A percentile compares a stretch with the other conserved stretches of the same genome.
Evolutionary conservation across 2,888 invertebrate genomes (phyloP).

Genomic region (Sarcophaga carnaria): DNA sequence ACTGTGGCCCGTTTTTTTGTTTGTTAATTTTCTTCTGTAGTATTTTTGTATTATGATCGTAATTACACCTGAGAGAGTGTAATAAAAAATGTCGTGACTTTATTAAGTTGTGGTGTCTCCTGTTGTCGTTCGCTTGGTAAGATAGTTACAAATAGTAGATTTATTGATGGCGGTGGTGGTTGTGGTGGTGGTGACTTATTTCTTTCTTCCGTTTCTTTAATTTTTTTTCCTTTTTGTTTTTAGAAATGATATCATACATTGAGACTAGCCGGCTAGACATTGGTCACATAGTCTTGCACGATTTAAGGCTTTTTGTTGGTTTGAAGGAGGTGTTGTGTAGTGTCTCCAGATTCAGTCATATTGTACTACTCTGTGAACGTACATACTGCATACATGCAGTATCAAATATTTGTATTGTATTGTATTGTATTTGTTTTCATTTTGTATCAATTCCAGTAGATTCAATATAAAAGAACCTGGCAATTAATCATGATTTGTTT

Average conservation of each 20-base stretch:
- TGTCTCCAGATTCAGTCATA: background rate
- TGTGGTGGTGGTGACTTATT: background rate
- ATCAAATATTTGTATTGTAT: conserved; percentile 9
- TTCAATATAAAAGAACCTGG: conserved; percentile 57
- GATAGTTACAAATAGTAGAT: conserved; percentile 20
- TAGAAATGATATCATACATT: conserved; percentile 68
- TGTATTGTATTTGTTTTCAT: no score
- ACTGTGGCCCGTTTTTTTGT: conserved; percentile 18
- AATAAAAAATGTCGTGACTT: conserved; percentile 61
- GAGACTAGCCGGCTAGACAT: background rate
- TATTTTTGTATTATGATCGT: conserved; percentile 66
- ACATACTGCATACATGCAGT: background rate
- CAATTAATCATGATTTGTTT: conserved; percentile 70
- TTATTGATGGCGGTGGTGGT: background rate
- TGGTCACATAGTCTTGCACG: background rate
- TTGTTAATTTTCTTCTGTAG: background rate
- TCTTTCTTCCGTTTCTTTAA: background rate
- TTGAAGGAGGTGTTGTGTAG: conserved; percentile 14
- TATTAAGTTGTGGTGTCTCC: conserved; percentile 69
- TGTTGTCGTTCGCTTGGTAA: conserved; percentile 41
- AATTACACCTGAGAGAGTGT: conserved; percentile 69
- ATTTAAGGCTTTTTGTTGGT: conserved; percentile 11
- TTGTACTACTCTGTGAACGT: no score
- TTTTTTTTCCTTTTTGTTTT: conserved; percentile 47
- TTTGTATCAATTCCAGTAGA: conserved; percentile 63